A percentile compares a stretch with the other conserved stretches of the same genome.
phyloP scores from a whole-genome alignment of 2,113 vertebrate genomes.

The Ahaetulla prasina region DNA sequence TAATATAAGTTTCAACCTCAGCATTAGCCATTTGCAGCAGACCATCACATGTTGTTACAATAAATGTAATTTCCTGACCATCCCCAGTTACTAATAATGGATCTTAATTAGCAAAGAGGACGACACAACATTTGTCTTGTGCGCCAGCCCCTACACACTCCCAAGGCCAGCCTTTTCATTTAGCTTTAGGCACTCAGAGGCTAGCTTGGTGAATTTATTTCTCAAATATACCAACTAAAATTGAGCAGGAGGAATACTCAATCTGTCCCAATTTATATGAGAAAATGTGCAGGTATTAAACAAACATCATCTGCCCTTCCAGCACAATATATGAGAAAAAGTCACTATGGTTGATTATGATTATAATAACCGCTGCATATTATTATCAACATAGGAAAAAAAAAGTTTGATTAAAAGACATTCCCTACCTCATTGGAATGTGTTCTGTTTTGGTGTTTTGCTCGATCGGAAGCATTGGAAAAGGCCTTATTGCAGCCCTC shows the following conservation, averaged over 20 bases:
- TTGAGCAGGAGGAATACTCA: constrained; percentile 33
- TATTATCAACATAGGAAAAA: constrained; percentile 50
- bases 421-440: constrained; percentile 93
- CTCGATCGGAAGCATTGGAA: constrained; percentile 96
- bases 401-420: constrained; percentile 25
- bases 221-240: not conserved
- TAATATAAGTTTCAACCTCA: constrained; percentile 59
- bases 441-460: constrained; percentile 98
- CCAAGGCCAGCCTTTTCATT: not conserved
- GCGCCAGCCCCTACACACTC: constrained; percentile 22
- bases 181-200: not conserved
- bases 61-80: constrained; percentile 47
- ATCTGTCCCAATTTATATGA: constrained; percentile 43
- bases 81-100: constrained; percentile 41
- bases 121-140: constrained; percentile 55
- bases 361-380: constrained; percentile 47
- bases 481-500: constrained; percentile 99
- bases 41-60: constrained; percentile 50
- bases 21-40: constrained; percentile 49
- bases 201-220: not conserved
- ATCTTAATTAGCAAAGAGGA: constrained; percentile 47
- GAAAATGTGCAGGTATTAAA: constrained; percentile 55
- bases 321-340: constrained; percentile 61
- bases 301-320: constrained; percentile 47
- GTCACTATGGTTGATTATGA: constrained; percentile 21